Conservation (phyloP, 2,888 invertebrate genomes). For the Athripsodes cinereus region DNA sequence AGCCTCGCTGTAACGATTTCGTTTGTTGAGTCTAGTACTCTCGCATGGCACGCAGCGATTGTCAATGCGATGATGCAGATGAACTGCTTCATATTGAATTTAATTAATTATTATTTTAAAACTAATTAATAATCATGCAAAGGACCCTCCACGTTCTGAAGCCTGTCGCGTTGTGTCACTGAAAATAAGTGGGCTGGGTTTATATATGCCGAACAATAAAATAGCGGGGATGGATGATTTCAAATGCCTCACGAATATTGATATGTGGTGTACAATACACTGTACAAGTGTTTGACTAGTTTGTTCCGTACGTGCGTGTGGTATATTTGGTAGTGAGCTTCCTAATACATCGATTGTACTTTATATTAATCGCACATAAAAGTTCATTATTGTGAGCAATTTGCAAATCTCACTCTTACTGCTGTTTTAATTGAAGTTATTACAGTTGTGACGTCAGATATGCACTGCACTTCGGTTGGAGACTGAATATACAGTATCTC, state of each 20-base stretch:
- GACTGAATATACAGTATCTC: too few species aligned
- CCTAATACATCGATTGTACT: slow-evolving; percentile 14
- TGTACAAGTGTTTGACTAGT: not conserved
- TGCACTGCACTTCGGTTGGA: too few species aligned
- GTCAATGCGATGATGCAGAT: slow-evolving; percentile 49
- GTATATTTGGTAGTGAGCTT: slow-evolving; percentile 23
- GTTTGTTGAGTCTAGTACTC: slow-evolving; percentile 36
- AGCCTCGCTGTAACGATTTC: slow-evolving; percentile 49
- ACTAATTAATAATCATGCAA: not conserved
- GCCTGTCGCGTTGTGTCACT: slow-evolving; percentile 24
- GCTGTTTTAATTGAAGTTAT: too few species aligned
- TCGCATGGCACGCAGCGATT: slow-evolving; percentile 48
- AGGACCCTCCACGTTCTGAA: slow-evolving; percentile 11
- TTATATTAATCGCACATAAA: slow-evolving; percentile 9
- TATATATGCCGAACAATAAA: slow-evolving; percentile 49
- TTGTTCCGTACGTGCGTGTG: slow-evolving; percentile 11
- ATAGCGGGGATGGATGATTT: slow-evolving; percentile 11
- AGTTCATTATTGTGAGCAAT: slow-evolving; percentile 8
- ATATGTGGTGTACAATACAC: slow-evolving; percentile 5
- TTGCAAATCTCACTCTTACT: too few species aligned
- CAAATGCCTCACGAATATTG: slow-evolving; percentile 18
- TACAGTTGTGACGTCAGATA: too few species aligned
- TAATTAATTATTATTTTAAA: not conserved
- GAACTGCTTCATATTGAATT: slow-evolving; percentile 36
- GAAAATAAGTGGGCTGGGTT: slow-evolving; percentile 54